Base-by-base conservation (phyloP, 2,888 invertebrate species). In the Lycophotia porphyrea region DNA sequence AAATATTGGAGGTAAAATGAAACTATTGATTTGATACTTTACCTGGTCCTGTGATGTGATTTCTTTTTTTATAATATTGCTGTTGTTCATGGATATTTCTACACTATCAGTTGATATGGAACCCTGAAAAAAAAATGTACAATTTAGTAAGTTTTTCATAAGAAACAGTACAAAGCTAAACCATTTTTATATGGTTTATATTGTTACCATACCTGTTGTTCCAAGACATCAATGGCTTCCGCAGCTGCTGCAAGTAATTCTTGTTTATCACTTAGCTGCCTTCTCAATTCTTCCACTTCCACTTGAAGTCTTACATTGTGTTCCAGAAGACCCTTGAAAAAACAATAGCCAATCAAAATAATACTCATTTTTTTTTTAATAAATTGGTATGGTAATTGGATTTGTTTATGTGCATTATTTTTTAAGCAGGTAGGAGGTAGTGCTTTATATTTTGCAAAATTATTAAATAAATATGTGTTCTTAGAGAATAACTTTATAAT, bases 171-270 rank as follows among this genome's bases (percentile, higher is more conserved):
- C 24, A 27, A 49, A 27, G 5, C 18, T 5, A 60, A 39, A n/a
- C 49, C 18, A 42, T 63, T 27, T 64, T 42, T 11, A 58, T 7
- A 31, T 64, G 8, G 5, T 55, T n/a, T 42, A 36, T 5, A 61
- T 42, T 21, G 18, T 61, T 18, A 27, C 31, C 13, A 31, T 80
- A 95, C 96, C 93, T 96, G 96, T 88, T 96, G 97, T 88, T 98
- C 98, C 90, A 98, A 97, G 55, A 98, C 96, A 87, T 98, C 98
- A 90, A 98, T 97, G 0, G 98, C 98, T 93, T 98, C 98, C 9
- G 98, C 98, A 0, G 99, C 99, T 87, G 98, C 98, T 87, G 98
- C 98, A 34, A 99, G 96, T 80, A 99, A 96, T 89, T 98, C 98
- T 91, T 98, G 98, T 93, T 99, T 99, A 91, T 98, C 98, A 67